Evolutionary conservation across 2,797 vertebrate genomes (phyloP).

Genomic region (Adrianichthys oophorus): DNA sequence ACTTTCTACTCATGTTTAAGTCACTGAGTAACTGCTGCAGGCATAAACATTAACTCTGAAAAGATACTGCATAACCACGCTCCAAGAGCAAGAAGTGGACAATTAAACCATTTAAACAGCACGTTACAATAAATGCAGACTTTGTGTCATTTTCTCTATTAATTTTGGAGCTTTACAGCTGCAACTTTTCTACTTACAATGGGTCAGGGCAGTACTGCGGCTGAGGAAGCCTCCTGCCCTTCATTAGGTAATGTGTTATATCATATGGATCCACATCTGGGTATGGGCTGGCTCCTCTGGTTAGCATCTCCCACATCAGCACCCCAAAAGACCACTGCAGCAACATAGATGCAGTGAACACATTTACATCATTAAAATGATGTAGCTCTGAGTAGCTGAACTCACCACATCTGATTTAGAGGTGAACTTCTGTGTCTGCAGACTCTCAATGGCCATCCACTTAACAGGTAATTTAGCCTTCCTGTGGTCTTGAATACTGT

Average conservation of each 20-base stretch:
- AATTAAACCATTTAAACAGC: constrained; percentile 40
- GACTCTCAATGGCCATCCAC: constrained; percentile 98
- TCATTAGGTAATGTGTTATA: constrained; percentile 86
- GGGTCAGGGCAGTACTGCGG: constrained; percentile 90
- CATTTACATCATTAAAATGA: neutral
- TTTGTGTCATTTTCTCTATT: constrained; percentile 9
- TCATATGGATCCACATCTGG: constrained; percentile 93
- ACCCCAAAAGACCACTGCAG: constrained; percentile 97
- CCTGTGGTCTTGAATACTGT: constrained; percentile 87
- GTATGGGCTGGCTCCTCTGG: constrained; percentile 92
- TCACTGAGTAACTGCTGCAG: neutral
- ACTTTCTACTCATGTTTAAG: too few species aligned
- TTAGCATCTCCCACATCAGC: constrained; percentile 97
- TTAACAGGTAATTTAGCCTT: constrained; percentile 93
- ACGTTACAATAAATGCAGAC: too few species aligned
- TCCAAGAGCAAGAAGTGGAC: constrained; percentile 40
- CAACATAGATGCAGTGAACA: neutral
- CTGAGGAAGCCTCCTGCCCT: constrained; percentile 90
- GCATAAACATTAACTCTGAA: constrained; percentile 62
- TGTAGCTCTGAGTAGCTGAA: neutral
- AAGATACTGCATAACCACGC: constrained; percentile 38
- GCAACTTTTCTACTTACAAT: constrained; percentile 82
- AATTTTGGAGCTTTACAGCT: neutral
- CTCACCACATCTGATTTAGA: constrained; percentile 96
- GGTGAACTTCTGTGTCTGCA: constrained; percentile 96